phyloP scores from a whole-genome alignment of 2,888 invertebrate genomes.

The Agrotis clavis region DNA sequence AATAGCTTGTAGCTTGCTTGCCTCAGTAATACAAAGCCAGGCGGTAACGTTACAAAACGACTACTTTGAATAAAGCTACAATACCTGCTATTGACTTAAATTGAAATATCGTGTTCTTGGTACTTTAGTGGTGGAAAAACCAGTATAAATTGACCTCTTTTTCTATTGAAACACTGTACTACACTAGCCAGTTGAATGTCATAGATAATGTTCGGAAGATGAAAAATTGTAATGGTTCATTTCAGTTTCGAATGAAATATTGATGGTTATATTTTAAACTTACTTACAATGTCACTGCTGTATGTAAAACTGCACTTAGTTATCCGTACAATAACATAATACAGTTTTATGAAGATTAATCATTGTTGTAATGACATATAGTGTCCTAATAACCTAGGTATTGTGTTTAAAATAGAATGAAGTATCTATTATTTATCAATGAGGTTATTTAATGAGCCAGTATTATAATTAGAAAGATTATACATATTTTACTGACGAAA shows the following conservation, averaged over 20 bases:
- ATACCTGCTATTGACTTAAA: conserved; percentile 23
- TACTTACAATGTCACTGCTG: neutral
- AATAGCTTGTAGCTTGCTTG: conserved; percentile 11
- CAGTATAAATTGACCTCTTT: neutral
- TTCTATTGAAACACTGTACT: neutral
- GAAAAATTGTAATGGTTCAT: neutral
- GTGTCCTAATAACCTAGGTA: too few relatives aligned
- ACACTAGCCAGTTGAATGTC: neutral
- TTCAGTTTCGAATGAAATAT: neutral
- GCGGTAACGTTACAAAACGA: conserved; percentile 12
- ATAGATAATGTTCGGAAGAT: neutral
- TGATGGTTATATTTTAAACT: neutral
- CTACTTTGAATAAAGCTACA: conserved; percentile 20
- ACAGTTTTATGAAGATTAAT: neutral
- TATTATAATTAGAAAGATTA: neutral
- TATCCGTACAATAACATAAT: neutral
- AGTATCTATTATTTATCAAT: neutral
- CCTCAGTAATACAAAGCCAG: conserved; percentile 16
- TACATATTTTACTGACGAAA: neutral
- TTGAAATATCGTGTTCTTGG: conserved; percentile 22
- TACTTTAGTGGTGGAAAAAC: neutral
- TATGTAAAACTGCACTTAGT: conserved; percentile 1
- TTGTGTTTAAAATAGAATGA: conserved; percentile 4
- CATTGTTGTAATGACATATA: neutral
- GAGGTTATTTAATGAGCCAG: neutral